phyloP scores from a whole-genome alignment of 2,797 vertebrate genomes.

The Peromyscus nudipes region DNA sequence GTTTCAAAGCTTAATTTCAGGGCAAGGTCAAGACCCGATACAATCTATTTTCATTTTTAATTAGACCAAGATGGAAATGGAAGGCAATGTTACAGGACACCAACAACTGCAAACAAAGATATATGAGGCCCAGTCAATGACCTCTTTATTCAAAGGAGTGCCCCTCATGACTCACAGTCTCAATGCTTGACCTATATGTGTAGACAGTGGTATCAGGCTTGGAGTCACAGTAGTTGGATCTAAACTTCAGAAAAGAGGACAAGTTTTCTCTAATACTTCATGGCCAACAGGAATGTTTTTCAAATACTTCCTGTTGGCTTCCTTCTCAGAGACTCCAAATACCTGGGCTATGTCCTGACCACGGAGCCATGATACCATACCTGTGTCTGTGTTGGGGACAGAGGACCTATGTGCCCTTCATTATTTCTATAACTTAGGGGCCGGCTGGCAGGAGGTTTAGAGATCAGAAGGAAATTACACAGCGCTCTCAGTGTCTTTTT shows the following conservation, averaged over 20 bases:
- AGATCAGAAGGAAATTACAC: constrained; percentile 36
- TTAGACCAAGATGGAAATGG: constrained; percentile 58
- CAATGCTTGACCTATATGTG: neutral
- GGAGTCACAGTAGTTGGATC: neutral
- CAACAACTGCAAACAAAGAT: neutral
- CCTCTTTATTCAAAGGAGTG: constrained; percentile 26
- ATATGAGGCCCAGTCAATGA: neutral
- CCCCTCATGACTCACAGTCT: neutral
- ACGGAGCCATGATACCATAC: neutral
- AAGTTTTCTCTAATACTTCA: neutral
- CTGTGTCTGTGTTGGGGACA: neutral
- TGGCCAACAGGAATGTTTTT: neutral
- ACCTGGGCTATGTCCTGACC: neutral
- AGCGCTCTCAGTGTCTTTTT: neutral
- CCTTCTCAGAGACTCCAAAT: neutral
- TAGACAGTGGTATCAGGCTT: neutral
- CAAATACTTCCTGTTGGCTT: constrained; percentile 16
- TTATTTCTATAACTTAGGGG: neutral
- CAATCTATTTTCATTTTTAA: constrained; percentile 64
- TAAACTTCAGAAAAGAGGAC: neutral
- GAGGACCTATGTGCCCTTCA: neutral
- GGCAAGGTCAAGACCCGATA: constrained; percentile 57
- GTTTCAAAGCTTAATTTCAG: constrained; percentile 70
- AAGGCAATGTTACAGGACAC: constrained; percentile 8
- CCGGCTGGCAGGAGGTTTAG: neutral